These are phyloP conservation scores for Mus caroli DNA, from an alignment of 2,797 vertebrate species.

Conservation along the genomic window DNA sequence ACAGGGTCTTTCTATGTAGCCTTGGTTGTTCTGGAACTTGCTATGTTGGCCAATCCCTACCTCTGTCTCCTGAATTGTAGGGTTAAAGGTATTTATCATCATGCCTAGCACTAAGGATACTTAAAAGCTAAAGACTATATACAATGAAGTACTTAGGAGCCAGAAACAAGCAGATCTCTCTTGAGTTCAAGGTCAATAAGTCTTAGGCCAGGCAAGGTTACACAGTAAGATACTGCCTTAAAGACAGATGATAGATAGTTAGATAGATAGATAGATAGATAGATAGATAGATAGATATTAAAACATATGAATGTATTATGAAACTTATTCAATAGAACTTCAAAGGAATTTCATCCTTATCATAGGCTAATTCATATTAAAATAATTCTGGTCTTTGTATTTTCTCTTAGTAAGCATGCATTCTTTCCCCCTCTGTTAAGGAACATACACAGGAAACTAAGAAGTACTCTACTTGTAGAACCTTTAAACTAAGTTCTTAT, in stretches of 20 bases:
- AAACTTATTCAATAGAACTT: conserved; percentile 28
- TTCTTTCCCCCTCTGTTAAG: conserved; percentile 33
- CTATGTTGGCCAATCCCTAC: neutral
- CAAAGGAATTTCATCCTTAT: conserved; percentile 43
- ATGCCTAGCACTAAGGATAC: neutral
- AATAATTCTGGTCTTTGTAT: neutral
- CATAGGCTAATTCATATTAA: neutral
- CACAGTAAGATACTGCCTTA: neutral
- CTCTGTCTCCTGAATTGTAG: neutral
- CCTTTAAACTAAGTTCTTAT: conserved; percentile 25
- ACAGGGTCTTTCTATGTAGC: neutral
- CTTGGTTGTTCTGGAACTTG: neutral
- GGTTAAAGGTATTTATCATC: neutral
- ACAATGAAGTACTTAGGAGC: neutral
- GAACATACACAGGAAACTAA: neutral
- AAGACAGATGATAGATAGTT: neutral
- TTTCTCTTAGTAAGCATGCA: neutral
- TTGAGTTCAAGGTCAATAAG: neutral
- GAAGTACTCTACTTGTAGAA: conserved; percentile 41
- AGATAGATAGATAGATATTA: neutral
- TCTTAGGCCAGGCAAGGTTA: neutral
- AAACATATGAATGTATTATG: neutral
- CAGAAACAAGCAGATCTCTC: neutral
- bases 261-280: too few relatives aligned
- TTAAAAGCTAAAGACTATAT: conserved; percentile 34